phyloP scores from a whole-genome alignment of 2,888 invertebrate genomes.

The Drosophila lacicola region DNA sequence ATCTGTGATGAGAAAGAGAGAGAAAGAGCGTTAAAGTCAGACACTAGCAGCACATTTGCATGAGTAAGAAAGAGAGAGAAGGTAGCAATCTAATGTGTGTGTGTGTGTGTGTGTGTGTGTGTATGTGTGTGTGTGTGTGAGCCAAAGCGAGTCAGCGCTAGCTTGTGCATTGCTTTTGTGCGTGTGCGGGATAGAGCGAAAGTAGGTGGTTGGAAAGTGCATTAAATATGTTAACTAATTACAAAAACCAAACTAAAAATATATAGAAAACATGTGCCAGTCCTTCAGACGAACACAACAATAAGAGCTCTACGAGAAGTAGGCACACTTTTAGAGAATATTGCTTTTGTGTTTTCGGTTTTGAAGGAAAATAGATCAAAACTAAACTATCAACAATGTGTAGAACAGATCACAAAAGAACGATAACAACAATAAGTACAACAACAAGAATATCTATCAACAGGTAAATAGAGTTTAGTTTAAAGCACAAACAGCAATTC shows the following conservation, averaged over 20 bases:
- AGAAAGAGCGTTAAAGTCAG: constrained; percentile 10
- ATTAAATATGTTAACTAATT: constrained; percentile 12
- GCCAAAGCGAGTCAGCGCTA: constrained; percentile 36
- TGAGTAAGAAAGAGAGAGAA: constrained; percentile 7
- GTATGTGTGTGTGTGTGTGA: constrained; percentile 9
- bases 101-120: constrained; percentile 16
- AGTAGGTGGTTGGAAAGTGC: constrained; percentile 20
- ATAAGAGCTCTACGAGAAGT: background rate
- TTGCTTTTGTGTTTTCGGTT: background rate
- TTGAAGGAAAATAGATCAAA: too few relatives aligned
- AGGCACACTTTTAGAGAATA: background rate
- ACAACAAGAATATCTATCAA: constrained; percentile 32
- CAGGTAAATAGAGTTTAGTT: constrained; percentile 67
- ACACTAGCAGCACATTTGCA: background rate
- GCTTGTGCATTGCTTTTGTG: constrained; percentile 28
- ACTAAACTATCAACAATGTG: constrained; percentile 1
- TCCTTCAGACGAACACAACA: background rate
- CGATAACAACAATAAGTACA: constrained; percentile 14
- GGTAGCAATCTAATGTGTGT: constrained; percentile 11
- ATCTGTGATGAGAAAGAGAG: constrained; percentile 88
- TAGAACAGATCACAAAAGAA: constrained; percentile 6
- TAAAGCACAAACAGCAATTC: constrained; percentile 77
- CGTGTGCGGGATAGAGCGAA: constrained; percentile 21
- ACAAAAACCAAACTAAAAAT: constrained; percentile 17
- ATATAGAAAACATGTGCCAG: background rate